Percentiles rank a stretch among this genome's conserved stretches.
These are phyloP conservation scores for Chloropsis cyanopogon DNA, from an alignment of 2,113 vertebrate genomes.

Conservation along the genomic window DNA sequence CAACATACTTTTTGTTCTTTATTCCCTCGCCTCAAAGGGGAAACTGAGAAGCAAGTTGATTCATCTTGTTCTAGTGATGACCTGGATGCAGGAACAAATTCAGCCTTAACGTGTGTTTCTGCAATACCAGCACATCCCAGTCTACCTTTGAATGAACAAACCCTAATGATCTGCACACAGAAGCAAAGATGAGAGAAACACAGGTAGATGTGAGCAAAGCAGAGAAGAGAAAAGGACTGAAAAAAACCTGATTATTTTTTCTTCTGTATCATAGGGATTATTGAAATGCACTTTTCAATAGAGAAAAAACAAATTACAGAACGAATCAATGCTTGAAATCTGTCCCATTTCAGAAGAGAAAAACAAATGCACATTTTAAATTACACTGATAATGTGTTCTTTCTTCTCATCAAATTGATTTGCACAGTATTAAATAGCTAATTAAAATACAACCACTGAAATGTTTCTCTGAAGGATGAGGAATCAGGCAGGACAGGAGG, in stretches of 20 bases:
- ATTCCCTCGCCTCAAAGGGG: background rate
- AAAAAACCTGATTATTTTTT: background rate
- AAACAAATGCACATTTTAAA: conserved; percentile 4
- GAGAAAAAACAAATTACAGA: background rate
- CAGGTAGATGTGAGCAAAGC: background rate
- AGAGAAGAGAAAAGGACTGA: background rate
- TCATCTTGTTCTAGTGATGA: background rate
- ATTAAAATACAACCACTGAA: conserved; percentile 39
- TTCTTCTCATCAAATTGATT: conserved; percentile 17
- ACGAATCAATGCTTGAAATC: background rate
- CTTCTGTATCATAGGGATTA: background rate
- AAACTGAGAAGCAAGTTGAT: background rate
- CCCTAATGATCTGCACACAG: background rate
- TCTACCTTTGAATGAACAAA: background rate
- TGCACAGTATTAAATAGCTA: background rate
- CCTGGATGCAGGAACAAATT: background rate
- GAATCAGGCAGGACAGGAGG: background rate
- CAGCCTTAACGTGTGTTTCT: background rate
- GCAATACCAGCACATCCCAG: background rate
- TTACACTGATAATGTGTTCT: conserved; percentile 11
- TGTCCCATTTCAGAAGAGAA: background rate
- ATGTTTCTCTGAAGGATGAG: background rate
- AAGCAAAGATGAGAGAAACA: background rate
- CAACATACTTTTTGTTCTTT: background rate
- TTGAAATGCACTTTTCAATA: background rate